Evolutionary conservation across 2,797 vertebrate species (phyloP), one percentile per base, ranked within the genome.

Genomic region (Valencia hispanica): DNA sequence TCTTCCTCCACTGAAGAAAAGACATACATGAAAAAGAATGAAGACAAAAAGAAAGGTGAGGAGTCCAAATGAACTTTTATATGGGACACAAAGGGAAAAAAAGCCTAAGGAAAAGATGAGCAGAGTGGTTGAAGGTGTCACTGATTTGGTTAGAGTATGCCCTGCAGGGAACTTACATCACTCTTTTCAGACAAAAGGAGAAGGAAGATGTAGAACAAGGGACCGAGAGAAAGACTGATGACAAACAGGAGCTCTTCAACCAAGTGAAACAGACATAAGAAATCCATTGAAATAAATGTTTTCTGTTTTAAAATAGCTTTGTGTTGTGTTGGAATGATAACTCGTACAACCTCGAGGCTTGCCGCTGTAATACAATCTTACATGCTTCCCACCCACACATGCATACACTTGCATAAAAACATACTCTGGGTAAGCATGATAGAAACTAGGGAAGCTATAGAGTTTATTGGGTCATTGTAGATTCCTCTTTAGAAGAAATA

Each of bases 401-500:
- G 17, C 45, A 51, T 66, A 59, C 65, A 63, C 51, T 10, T 39
- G 50, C 68, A 82, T 43, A 68, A 9, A 79, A 45, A 81, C 63
- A 80, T 55, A 72, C 50, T 43, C 1, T 18, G 50, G 45, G n/a
- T 43, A 9, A 61, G 73, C 1, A 0, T 57, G 1, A 41, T 66
- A 65, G 32, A 50, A 71, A 39, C 39, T 3, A 68, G 84, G 74
- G 70, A 79, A 84, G 72, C 68, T 74, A 69, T 79, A 79, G 75
- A 75, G 81, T 87, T 90, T 90, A 89, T 81, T 81, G 86, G 81
- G 76, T 89, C 82, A 80, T 84, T 84, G 78, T 84, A 73, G 75
- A 84, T 87, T 89, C 82, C 76, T 82, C 76, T 32, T 77, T 66
- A 72, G 87, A 92, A 92, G 88, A 93, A 93, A 92, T 92, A 90